Base-by-base conservation (phyloP, 2,113 vertebrate species). In the Macrotus californicus region DNA sequence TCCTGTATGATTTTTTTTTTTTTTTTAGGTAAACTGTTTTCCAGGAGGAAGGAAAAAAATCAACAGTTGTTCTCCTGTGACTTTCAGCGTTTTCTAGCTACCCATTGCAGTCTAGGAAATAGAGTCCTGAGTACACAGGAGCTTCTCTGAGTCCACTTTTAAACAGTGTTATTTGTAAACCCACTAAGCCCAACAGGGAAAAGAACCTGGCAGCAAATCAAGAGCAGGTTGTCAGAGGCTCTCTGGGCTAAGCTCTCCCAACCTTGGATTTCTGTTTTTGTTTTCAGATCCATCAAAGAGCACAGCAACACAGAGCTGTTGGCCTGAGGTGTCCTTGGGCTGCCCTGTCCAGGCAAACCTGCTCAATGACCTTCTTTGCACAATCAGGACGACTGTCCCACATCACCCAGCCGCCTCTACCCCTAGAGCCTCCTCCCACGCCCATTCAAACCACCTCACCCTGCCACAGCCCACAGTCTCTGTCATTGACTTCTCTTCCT, bases 401-500 rank as follows among this genome's bases (percentile, higher is more conserved):
- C 31, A n/a, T 43, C 16, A 46, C 36, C 13, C 56, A 29, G 1
- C 31, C n/a, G 13, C 31, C 34, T 29, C 5, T 10, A 5, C 21
- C 64, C 81, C 5, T 22, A 34, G 31, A 73, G 15, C 14, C 43
- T 91, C 46, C 31, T 75, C 59, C 67, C 14, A 0, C 1, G 1
- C 39, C 81, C 29, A 16, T 43, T 24, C 36, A 64, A 3, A 36
- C 50, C 46, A 22, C 56, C 36, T 91, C 16, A 0, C 80, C 36
- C 80, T 64, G 11, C 43, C 79, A 50, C 50, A 79, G 69, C 89
- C 96, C 90, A 66, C 54, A 66, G 36, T 75, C n/a, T 36, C 50
- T 87, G 4, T 97, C 92, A 97, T 94, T 96, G 97, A 97, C 97
- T 98, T 97, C 52, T 87, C 72, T 85, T 96, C 64, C 5, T 91